Conservation (phyloP, 2,113 vertebrate genomes). For the Hirundichthys speculiger region DNA sequence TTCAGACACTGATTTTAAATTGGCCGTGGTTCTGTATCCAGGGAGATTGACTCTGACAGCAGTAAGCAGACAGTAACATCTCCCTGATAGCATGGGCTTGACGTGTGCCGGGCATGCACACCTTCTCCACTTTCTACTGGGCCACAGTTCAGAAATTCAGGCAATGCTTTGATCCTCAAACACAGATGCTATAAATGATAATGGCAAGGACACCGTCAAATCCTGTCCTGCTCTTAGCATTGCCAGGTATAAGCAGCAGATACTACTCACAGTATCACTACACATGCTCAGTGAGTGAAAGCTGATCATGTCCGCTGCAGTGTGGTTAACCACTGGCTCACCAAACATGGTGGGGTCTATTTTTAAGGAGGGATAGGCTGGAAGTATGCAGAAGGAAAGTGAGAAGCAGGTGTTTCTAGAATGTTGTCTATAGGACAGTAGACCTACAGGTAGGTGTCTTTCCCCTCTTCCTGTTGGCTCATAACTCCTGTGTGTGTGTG, state of each 20-base stretch:
- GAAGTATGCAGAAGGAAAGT: constrained; percentile 19
- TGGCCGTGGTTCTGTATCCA: constrained; percentile 29
- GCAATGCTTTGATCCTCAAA: constrained; percentile 63
- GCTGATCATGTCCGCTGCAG: constrained; percentile 32
- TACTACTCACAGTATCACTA: constrained; percentile 2
- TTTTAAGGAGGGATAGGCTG: constrained; percentile 38
- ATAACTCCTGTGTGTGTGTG: too few relatives aligned
- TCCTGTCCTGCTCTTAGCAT: constrained; percentile 7
- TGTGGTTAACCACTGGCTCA: constrained; percentile 7
- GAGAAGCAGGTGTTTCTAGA: constrained; percentile 27
- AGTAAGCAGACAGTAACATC: constrained; percentile 18
- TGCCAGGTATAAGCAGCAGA: constrained; percentile 53
- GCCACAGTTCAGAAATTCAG: constrained; percentile 48
- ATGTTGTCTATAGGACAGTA: constrained; percentile 1
- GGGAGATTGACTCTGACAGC: constrained; percentile 37
- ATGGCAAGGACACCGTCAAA: constrained; percentile 37
- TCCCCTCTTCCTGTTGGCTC: not conserved
- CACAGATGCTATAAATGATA: constrained; percentile 53
- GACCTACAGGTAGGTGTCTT: not conserved
- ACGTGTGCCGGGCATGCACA: constrained; percentile 35
- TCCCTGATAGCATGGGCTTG: too few relatives aligned
- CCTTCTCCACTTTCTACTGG: constrained; percentile 58
- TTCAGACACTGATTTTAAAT: constrained; percentile 10
- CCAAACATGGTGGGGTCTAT: constrained; percentile 68
- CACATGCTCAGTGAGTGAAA: constrained; percentile 58